A percentile compares a stretch with the other conserved stretches of the same genome.
Conservation (phyloP, 2,113 vertebrate species). For the Nettapus auritus region DNA sequence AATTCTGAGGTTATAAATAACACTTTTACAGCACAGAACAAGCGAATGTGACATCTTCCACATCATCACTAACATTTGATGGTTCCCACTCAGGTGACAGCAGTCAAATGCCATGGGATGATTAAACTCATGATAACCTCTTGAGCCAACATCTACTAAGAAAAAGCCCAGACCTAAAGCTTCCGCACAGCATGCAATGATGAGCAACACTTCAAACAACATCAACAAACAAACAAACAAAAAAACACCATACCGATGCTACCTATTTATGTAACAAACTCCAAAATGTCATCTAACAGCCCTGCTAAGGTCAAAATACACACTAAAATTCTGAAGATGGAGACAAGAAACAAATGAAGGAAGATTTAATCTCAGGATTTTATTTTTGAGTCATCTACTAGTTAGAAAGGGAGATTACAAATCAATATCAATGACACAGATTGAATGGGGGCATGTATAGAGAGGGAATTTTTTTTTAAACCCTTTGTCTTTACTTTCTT, state of each 20-base stretch:
- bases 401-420: not conserved
- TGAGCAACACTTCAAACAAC: not conserved
- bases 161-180: not conserved
- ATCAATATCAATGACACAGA: not conserved
- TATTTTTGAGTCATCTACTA: not conserved
- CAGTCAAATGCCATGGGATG: not conserved
- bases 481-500: not conserved
- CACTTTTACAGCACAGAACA: not conserved
- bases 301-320: not conserved
- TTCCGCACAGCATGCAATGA: not conserved
- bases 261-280: not conserved
- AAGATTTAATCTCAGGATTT: not conserved
- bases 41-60: not conserved
- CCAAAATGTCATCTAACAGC: not conserved
- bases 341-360: not conserved
- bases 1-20: not conserved
- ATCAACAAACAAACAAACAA: not conserved
- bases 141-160: not conserved
- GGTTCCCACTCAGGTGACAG: not conserved
- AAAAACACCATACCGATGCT: not conserved
- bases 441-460: not conserved
- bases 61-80: not conserved
- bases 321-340: not conserved
- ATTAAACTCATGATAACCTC: not conserved
- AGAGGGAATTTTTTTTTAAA: not conserved